These are phyloP conservation scores for Diogma glabrata DNA, from an alignment of 2,888 invertebrate species.

Conservation along the genomic window DNA sequence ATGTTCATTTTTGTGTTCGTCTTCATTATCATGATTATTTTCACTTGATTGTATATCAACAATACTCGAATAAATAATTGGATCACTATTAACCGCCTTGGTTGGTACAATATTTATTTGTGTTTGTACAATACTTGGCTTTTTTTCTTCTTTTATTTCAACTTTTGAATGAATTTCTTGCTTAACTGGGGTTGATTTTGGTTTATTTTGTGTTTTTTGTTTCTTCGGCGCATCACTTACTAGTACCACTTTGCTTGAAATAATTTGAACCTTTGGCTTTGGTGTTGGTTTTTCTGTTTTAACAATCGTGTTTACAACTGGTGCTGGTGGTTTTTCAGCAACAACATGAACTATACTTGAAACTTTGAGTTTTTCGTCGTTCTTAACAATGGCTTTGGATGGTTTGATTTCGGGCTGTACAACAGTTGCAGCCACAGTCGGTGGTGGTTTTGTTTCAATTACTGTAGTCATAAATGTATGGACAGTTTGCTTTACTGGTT, in stretches of 20 bases:
- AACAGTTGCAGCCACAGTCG: slow-evolving; percentile 16
- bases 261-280: slow-evolving; percentile 38
- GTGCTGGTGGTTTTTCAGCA: slow-evolving; percentile 17
- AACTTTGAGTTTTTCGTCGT: slow-evolving; percentile 17
- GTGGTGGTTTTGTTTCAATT: slow-evolving; percentile 22
- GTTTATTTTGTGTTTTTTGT: slow-evolving; percentile 34
- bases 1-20: slow-evolving; percentile 24
- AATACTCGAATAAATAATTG: slow-evolving; percentile 41
- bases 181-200: slow-evolving; percentile 21
- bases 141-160: slow-evolving; percentile 24
- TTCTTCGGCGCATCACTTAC: slow-evolving; percentile 20
- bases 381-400: slow-evolving; percentile 29
- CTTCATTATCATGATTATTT: slow-evolving; percentile 21
- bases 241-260: slow-evolving; percentile 31
- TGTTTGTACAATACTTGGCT: slow-evolving; percentile 25
- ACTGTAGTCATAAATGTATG: slow-evolving; percentile 18
- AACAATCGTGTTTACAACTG: slow-evolving; percentile 10
- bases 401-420: slow-evolving; percentile 33
- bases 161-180: slow-evolving; percentile 31
- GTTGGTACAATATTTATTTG: slow-evolving; percentile 27
- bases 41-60: slow-evolving; percentile 41
- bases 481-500: slow-evolving; percentile 13
- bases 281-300: slow-evolving; percentile 23
- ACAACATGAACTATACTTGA: slow-evolving; percentile 22
- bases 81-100: background rate